phyloP scores from a whole-genome alignment of 2,888 invertebrate genomes.

The Ectemnius continuus region DNA sequence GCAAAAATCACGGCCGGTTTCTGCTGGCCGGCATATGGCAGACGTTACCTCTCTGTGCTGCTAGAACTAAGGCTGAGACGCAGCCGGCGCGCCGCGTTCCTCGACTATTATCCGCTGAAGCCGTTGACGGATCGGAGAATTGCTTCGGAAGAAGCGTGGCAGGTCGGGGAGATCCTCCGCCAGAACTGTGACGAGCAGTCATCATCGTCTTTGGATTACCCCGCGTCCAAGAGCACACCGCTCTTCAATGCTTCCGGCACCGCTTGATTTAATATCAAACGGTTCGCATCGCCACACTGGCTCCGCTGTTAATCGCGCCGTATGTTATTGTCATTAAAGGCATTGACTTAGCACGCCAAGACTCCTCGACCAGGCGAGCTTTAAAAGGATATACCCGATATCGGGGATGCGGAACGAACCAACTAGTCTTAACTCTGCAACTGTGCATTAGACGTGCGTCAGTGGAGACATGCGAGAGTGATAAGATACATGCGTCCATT shows the following conservation, averaged over 20 bases:
- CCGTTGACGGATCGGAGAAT: conserved; percentile 29
- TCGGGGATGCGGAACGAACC: conserved; percentile 27
- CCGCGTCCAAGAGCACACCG: background rate
- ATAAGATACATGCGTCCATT: no score
- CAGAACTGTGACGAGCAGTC: conserved; percentile 34
- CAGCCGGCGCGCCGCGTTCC: conserved; percentile 49
- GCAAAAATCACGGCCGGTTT: conserved; percentile 66
- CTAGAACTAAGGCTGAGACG: conserved; percentile 23
- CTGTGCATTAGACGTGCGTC: conserved; percentile 1
- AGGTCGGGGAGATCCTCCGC: conserved; percentile 14
- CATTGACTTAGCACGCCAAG: conserved; percentile 6
- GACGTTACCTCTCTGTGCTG: conserved; percentile 67
- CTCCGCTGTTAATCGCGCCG: conserved; percentile 20
- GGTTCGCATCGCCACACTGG: conserved; percentile 1
- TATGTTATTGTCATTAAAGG: conserved; percentile 16
- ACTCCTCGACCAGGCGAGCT: background rate
- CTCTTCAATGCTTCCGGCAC: conserved; percentile 7
- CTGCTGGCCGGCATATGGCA: conserved; percentile 68
- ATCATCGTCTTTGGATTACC: conserved; percentile 3
- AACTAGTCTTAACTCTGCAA: background rate
- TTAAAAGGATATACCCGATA: conserved; percentile 13
- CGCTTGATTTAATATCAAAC: conserved; percentile 14
- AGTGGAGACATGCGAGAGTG: background rate
- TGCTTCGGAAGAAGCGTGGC: conserved; percentile 26
- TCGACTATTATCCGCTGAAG: conserved; percentile 51